Percentiles rank a stretch among this genome's conserved stretches.
These are phyloP conservation scores for Microtus montanus DNA, from an alignment of 2,113 vertebrate genomes.

Conservation along the genomic window DNA sequence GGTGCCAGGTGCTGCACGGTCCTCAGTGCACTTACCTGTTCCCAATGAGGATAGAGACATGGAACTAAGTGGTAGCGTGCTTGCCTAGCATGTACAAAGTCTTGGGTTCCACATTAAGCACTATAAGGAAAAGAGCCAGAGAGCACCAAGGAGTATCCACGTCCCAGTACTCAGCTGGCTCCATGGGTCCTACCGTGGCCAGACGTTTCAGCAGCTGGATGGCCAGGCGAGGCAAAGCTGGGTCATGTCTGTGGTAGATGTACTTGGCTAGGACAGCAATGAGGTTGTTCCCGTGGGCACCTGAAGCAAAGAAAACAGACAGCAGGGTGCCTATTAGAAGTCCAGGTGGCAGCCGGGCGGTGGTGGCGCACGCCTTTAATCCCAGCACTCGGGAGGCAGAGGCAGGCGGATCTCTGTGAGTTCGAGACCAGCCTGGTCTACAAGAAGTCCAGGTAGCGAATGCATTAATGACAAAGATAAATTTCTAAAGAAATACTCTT, in stretches of 20 bases:
- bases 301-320: slow-evolving; percentile 79
- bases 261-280: slow-evolving; percentile 98
- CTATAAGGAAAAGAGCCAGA: background rate
- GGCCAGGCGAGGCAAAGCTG: slow-evolving; percentile 95
- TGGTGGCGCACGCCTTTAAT: too few relatives aligned
- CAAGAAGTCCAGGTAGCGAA: background rate
- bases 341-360: background rate
- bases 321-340: background rate
- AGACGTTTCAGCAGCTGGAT: slow-evolving; percentile 97
- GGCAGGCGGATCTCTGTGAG: too few relatives aligned
- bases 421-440: too few relatives aligned
- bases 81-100: background rate
- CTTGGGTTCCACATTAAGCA: too few relatives aligned
- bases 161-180: background rate
- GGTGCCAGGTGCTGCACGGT: background rate
- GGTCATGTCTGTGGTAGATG: slow-evolving; percentile 98
- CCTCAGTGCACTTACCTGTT: background rate
- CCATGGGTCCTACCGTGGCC: slow-evolving; percentile 88
- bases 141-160: background rate
- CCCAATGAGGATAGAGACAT: background rate
- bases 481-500: background rate
- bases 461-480: slow-evolving; percentile 11
- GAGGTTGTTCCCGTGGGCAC: slow-evolving; percentile 96
- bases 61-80: too few relatives aligned
- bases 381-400: too few relatives aligned